Evolutionary conservation across 2,797 vertebrate species (phyloP), one percentile per base, ranked within the genome.

Genomic region (Danio kyathit): DNA sequence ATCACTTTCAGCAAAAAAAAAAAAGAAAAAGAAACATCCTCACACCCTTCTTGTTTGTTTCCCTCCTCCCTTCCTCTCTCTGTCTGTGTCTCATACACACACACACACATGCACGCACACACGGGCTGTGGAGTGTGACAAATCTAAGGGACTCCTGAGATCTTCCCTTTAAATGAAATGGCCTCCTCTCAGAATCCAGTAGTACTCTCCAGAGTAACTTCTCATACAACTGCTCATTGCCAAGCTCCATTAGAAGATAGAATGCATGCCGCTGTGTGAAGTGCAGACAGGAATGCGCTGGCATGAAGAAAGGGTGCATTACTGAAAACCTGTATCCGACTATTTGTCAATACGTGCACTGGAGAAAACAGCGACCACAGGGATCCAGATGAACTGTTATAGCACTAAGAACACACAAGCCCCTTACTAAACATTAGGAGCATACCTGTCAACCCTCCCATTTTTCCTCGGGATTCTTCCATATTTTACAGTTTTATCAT

Each of bases 91-190:
- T 73, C 63, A 40, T 11, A 21, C 59, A 76, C 48, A 76, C 59
- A 64, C n/a, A 11, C 54, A 19, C 57, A 1, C 54, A 57, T 17
- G 52, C 21, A 48, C 6, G 10, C 14, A 60, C 60, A 60, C 60
- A n/a, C 4, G 65, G 57, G 48, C 54, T 56, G 19, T 60, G 63
- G 73, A 82, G 66, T 86, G 82, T 86, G 82, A 84, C 85, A 71
- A 83, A 57, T 75, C 66, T 76, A 65, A 41, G 65, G 63, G 61
- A 83, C 85, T 84, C 82, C 74, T 69, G 82, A 86, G 82, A 82
- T 69, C 67, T 80, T 82, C 79, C 74, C 67, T 51, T 83, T 76
- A 86, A 86, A 83, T 83, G 70, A 86, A 86, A 81, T 60, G 54
- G 78, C 74, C 66, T 82, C 51, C 63, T 74, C 51, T 70, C 54